Evolutionary conservation across 2,888 invertebrate species (phyloP).

Genomic region (Cremastobaeus sp.): DNA sequence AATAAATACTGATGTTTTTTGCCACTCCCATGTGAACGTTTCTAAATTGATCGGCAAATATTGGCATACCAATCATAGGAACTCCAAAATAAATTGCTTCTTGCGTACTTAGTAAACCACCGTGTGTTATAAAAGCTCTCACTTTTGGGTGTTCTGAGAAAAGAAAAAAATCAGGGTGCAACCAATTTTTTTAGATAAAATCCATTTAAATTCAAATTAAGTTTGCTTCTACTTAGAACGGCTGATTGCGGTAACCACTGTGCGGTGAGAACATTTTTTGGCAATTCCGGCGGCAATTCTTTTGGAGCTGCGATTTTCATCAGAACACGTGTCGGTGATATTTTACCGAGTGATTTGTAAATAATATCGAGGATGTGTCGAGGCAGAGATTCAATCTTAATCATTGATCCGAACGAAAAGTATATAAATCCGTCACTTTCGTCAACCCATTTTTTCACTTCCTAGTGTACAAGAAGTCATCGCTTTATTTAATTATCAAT

Average conservation of each 20-base stretch:
- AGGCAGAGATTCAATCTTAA: slow-evolving; percentile 66
- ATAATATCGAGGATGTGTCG: slow-evolving; percentile 35
- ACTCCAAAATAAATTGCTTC: slow-evolving; percentile 73
- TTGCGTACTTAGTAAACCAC: slow-evolving; percentile 73
- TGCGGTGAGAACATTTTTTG: slow-evolving; percentile 69
- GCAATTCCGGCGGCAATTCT: slow-evolving; percentile 66
- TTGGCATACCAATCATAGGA: slow-evolving; percentile 73
- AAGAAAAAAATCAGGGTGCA: too few relatives aligned
- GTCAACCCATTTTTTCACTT: slow-evolving; percentile 66
- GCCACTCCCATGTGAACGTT: slow-evolving; percentile 67
- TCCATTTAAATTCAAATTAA: background rate
- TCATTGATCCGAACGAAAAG: slow-evolving; percentile 69
- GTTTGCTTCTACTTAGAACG: slow-evolving; percentile 64
- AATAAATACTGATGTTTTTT: slow-evolving; percentile 66
- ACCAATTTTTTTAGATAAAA: background rate
- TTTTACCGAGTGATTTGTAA: slow-evolving; percentile 39
- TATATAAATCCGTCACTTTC: slow-evolving; percentile 69
- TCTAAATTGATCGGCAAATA: slow-evolving; percentile 72
- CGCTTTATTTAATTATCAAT: slow-evolving; percentile 10
- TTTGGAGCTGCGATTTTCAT: slow-evolving; percentile 49
- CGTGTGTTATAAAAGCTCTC: slow-evolving; percentile 73
- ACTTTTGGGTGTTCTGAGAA: slow-evolving; percentile 72
- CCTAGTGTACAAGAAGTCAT: slow-evolving; percentile 8
- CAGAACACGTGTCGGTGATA: slow-evolving; percentile 44
- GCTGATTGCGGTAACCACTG: slow-evolving; percentile 69